Conservation (phyloP, 1,140 invertebrate species). For the Temnothorax nylanderi region DNA sequence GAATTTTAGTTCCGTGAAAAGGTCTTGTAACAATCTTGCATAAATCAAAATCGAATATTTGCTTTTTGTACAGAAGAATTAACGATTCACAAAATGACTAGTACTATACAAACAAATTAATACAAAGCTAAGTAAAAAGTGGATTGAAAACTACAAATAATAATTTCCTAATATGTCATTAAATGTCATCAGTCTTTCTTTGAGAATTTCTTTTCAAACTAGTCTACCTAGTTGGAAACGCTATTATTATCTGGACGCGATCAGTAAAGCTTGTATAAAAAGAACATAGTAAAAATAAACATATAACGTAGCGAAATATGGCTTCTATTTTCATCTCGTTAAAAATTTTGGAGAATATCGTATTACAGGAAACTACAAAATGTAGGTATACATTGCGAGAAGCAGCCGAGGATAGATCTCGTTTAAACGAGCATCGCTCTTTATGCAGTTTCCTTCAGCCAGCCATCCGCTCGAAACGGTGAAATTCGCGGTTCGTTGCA, state of each 20-base stretch:
- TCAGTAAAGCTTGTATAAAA: neutral
- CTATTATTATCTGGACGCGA: neutral
- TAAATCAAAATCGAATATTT: constrained; percentile 53
- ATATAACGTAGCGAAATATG: neutral
- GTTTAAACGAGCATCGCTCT: constrained; percentile 39
- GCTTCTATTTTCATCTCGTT: neutral
- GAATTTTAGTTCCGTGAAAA: constrained; percentile 74
- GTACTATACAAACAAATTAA: neutral
- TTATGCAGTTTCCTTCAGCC: neutral
- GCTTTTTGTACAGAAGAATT: constrained; percentile 54
- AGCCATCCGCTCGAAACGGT: neutral
- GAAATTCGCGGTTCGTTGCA: constrained; percentile 25
- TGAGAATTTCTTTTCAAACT: neutral
- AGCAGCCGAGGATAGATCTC: neutral
- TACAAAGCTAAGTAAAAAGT: neutral
- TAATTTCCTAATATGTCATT: neutral
- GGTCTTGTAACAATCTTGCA: constrained; percentile 15
- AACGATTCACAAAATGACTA: constrained; percentile 63
- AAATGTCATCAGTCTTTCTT: neutral
- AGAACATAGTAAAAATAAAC: neutral
- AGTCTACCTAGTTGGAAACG: neutral
- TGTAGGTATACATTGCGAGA: neutral
- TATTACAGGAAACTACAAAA: neutral
- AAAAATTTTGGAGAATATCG: constrained; percentile 8
- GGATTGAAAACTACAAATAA: neutral